These are phyloP conservation scores for Seriola dumerili DNA, from an alignment of 2,113 vertebrate species.

Conservation along the genomic window DNA sequence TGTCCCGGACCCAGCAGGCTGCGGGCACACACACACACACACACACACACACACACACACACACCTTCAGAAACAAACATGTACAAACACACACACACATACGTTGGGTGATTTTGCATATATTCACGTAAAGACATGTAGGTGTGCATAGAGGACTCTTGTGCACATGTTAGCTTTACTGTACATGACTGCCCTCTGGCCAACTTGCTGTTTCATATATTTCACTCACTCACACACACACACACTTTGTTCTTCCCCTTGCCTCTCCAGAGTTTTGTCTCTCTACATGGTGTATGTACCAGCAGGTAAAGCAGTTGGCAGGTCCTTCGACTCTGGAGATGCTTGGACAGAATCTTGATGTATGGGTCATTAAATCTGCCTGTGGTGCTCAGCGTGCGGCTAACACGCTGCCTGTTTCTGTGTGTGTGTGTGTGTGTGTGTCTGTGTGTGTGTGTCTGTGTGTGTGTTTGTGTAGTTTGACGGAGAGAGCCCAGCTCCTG, in stretches of 20 bases:
- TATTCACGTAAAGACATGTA: not conserved
- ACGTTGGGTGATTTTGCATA: not conserved
- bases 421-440: conserved; percentile 42
- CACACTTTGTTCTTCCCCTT: conserved; percentile 12
- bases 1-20: conserved; percentile 69
- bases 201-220: conserved; percentile 31
- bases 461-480: conserved; percentile 85
- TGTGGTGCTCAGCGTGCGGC: conserved; percentile 61
- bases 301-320: conserved; percentile 73
- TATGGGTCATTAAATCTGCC: conserved; percentile 72
- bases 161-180: conserved; percentile 8
- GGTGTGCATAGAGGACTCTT: not conserved
- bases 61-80: conserved; percentile 30
- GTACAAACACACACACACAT: conserved; percentile 12
- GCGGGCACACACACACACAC: conserved; percentile 2
- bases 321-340: conserved; percentile 47
- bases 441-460: conserved; percentile 32
- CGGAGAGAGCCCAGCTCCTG: conserved; percentile 95
- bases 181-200: conserved; percentile 27
- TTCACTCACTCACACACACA: conserved; percentile 15
- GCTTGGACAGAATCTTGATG: conserved; percentile 61
- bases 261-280: conserved; percentile 27
- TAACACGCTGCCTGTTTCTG: conserved; percentile 60
- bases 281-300: conserved; percentile 37
- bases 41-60: conserved; percentile 7